These are phyloP conservation scores for Branchinecta lynchi DNA, from an alignment of 1,140 invertebrate species.

Conservation along the genomic window DNA sequence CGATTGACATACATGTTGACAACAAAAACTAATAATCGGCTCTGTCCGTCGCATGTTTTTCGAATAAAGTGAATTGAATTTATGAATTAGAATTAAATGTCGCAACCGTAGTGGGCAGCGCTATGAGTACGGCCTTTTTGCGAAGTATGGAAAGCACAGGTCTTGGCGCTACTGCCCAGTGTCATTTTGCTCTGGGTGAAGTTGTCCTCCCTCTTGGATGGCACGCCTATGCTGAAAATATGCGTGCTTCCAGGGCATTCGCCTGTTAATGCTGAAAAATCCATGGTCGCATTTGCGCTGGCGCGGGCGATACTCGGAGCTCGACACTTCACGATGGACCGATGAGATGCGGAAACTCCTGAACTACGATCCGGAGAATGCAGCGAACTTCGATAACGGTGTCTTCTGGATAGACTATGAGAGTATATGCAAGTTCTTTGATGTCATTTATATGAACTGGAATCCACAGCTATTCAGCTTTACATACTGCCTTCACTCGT, in stretches of 20 bases:
- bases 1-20: too few relatives aligned
- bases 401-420: slow-evolving; percentile 97
- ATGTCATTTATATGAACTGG: slow-evolving; percentile 95
- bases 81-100: too few relatives aligned
- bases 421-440: slow-evolving; percentile 75
- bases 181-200: too few relatives aligned
- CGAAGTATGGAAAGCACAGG: too few relatives aligned
- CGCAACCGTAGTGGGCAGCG: too few relatives aligned
- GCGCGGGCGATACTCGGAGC: slow-evolving; percentile 79
- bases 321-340: slow-evolving; percentile 66
- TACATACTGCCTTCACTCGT: slow-evolving; percentile 86
- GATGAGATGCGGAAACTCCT: slow-evolving; percentile 48
- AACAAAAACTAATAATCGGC: too few relatives aligned
- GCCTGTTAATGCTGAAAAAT: slow-evolving; percentile 80
- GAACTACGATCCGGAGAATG: slow-evolving; percentile 74
- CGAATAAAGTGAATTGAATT: too few relatives aligned
- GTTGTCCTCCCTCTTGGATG: too few relatives aligned
- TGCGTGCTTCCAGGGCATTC: slow-evolving; percentile 42
- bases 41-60: too few relatives aligned
- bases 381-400: slow-evolving; percentile 82
- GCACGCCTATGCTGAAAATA: too few relatives aligned
- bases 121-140: too few relatives aligned
- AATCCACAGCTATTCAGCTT: slow-evolving; percentile 75
- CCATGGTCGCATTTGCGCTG: slow-evolving; percentile 92
- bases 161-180: too few relatives aligned